Base-by-base conservation (phyloP, 2,888 invertebrate species). In the Strigamia maritima region DNA sequence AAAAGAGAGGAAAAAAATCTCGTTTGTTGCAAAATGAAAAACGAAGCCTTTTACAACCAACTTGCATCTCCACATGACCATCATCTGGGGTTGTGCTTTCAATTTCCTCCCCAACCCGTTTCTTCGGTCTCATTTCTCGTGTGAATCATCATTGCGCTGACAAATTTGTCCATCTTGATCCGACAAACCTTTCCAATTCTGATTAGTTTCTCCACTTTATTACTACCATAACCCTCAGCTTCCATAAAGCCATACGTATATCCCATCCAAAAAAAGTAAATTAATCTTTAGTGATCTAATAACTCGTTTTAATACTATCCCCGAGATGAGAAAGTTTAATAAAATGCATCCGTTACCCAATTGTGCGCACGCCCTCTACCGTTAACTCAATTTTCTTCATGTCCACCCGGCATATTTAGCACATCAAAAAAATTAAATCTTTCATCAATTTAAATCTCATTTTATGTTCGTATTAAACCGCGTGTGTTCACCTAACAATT, bases 21-120 rank as follows among this genome's bases (percentile, higher is more conserved):
- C 49, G 49, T 49, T 49, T 49, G n/a, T 16, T n/a, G 19, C 26
- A 65, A 65, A 65, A 65, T 65, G 65, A 65, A 65, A 65, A 65
- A 60, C 60, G 60, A 60, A 60, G 60, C 60, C 49, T 10, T 49
- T 49, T 60, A 60, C 8, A 60, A 60, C 3, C 60, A 65, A 65
- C 65, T 65, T 65, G 24, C 65, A 65, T 26, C 65, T 65, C 8
- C 65, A 60, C 60, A 60, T 24, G n/a, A 19, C 60, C 60, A 60
- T 60, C 60, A 60, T 60, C 60, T 26, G 4, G 12, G 22, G 65
- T 24, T 65, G 65, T 26, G 65, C 65, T 65, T 26, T 65, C 65
- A 65, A 65, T 65, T 16, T 26, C 26, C 12, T 26, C 16, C 16
- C 16, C 28, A n/a, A n/a, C n/a, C n/a, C 49, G 31, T 49, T n/a